phyloP scores from a whole-genome alignment of 2,888 invertebrate species.

The Caenorhabditis doughertyi region DNA sequence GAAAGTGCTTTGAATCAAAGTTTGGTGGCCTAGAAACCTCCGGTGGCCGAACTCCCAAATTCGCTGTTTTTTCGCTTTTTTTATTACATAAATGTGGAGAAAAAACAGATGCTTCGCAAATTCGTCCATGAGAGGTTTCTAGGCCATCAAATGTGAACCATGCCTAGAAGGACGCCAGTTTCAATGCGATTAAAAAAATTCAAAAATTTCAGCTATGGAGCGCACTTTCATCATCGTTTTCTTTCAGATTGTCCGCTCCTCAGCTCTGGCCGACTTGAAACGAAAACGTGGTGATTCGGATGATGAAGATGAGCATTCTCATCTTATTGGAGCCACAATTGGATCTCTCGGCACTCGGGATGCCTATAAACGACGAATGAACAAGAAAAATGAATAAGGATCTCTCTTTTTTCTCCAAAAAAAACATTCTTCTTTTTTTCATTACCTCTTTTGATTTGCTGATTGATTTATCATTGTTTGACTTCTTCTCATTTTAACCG shows the following conservation, averaged over 20 bases:
- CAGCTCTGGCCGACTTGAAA: slow-evolving; percentile 54
- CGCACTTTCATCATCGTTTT: not conserved
- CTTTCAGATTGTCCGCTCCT: slow-evolving; percentile 63
- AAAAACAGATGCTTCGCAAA: too few relatives aligned
- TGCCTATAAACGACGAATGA: slow-evolving; percentile 80
- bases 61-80: too few relatives aligned
- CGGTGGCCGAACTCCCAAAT: too few relatives aligned
- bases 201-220: too few relatives aligned
- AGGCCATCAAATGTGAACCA: too few relatives aligned
- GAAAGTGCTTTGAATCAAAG: too few relatives aligned
- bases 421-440: not conserved
- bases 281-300: slow-evolving; percentile 73
- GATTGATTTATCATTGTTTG: not conserved
- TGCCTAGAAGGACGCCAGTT: too few relatives aligned
- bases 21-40: too few relatives aligned
- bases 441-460: not conserved
- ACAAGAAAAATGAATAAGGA: slow-evolving; percentile 69
- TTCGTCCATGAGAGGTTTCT: too few relatives aligned
- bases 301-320: slow-evolving; percentile 74
- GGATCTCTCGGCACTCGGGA: slow-evolving; percentile 65
- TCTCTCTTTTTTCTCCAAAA: not conserved
- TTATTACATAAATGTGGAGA: too few relatives aligned
- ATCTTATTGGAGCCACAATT: slow-evolving; percentile 29
- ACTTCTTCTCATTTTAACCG: too few relatives aligned
- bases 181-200: too few relatives aligned